Base-by-base conservation (phyloP, 1,140 invertebrate species). In the Panagrolaimus sp. region DNA sequence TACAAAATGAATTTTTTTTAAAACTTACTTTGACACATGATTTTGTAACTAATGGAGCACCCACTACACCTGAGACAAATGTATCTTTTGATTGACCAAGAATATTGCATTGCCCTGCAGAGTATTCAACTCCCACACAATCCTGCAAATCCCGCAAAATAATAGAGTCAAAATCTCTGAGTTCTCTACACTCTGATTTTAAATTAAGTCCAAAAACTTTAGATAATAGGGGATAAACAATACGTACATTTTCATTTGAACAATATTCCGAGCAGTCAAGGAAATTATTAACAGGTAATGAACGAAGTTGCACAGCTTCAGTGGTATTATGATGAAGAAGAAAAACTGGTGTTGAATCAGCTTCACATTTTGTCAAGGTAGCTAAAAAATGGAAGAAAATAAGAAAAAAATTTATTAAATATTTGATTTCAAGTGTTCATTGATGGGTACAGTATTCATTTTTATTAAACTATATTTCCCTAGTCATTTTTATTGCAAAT, bases 261-360 rank as follows among this genome's bases (percentile, higher is more conserved):
- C 80, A 82, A 45, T 75, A 71, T 48, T 83, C 80, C 21, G 81
- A 73, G 71, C 80, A 82, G 45, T 83, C 80, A 21, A 77, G 48
- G 45, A 82, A 75, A 24, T 69, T 69, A 0, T 67, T 70, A 10
- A 72, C 69, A 14, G 79, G 73, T 17, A 78, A 55, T 8, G 80
- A 70, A 17, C 82, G 55, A n/a, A 83, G 63, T 5, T 55, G 67
- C 12, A 66, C 64, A 4, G 80, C 78, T 47, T 64, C 46, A 17
- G 82, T 80, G 24, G 69, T 45, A 63, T 83, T 82, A 71, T 83
- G 80, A 63, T 83, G 82, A 14, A 83, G 77, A 43, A 83, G 70
- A 62, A 82, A 82, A 28, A 82, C 77, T 1, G 80, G 73, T 15
- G 77, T 32, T 3, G 66, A 62, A 21, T 62, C 75, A 10, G 38